Conservation (phyloP, 2,797 vertebrate genomes). For the Microctenopoma stevenorrisi region DNA sequence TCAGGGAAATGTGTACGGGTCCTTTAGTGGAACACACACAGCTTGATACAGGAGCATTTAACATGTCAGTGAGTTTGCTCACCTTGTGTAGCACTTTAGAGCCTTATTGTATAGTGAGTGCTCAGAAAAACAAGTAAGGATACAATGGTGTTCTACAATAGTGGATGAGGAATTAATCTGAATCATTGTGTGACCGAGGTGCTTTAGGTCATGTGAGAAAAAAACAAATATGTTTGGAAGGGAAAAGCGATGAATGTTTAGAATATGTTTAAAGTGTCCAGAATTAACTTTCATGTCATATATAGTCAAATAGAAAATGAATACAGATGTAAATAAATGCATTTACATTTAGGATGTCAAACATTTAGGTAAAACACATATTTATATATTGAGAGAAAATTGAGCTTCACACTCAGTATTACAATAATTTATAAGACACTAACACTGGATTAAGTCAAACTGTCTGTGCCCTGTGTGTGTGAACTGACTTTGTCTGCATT, state of each 20-base stretch:
- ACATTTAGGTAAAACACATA: no score
- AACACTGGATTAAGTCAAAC: slow-evolving; percentile 9
- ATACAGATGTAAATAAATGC: background rate
- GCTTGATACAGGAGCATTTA: background rate
- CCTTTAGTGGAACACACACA: background rate
- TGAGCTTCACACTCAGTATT: background rate
- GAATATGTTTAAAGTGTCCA: background rate
- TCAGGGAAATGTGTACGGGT: background rate
- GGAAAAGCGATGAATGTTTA: background rate
- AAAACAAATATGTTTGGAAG: background rate
- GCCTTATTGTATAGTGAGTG: no score
- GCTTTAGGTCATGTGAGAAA: background rate
- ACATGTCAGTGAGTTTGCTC: background rate
- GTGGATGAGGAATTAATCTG: background rate
- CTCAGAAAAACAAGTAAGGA: background rate
- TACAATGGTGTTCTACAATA: background rate
- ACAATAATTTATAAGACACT: background rate
- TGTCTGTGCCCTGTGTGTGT: slow-evolving; percentile 1
- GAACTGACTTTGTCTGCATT: slow-evolving; percentile 32
- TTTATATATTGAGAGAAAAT: no score
- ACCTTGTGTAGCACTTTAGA: background rate
- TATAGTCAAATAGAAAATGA: background rate
- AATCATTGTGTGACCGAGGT: background rate
- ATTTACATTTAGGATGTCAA: no score
- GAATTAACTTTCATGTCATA: background rate